Evolutionary conservation across 2,888 invertebrate genomes (phyloP).

Genomic region (Cybosia mesomella): DNA sequence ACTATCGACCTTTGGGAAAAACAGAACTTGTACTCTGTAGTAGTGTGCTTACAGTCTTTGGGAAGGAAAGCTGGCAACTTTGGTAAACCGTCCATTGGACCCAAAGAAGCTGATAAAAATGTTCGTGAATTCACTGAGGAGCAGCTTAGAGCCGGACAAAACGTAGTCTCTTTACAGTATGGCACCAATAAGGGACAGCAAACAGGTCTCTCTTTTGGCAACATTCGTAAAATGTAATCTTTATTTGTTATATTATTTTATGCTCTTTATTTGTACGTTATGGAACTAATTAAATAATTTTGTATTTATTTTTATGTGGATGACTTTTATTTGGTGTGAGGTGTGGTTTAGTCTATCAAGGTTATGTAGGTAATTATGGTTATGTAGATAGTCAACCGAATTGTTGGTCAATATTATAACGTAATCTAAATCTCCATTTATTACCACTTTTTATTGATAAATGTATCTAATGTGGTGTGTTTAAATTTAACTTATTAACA

Average conservation of each 20-base stretch:
- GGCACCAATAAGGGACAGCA: conserved; percentile 99
- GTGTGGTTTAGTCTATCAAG: conserved; percentile 47
- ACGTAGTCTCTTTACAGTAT: conserved; percentile 97
- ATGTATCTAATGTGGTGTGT: no score
- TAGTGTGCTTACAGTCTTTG: conserved; percentile 97
- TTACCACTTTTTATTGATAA: neutral
- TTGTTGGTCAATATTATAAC: neutral
- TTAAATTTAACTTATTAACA: no score
- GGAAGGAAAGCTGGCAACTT: conserved; percentile 96
- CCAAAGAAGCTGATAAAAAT: conserved; percentile 98
- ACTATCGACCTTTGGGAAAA: conserved; percentile 99
- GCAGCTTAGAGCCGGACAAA: conserved; percentile 96
- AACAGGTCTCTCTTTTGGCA: conserved; percentile 98
- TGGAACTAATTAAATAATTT: conserved; percentile 69
- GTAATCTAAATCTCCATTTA: conserved; percentile 1
- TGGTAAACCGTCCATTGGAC: conserved; percentile 96
- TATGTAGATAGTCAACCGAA: conserved; percentile 27
- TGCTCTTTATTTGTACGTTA: conserved; percentile 52
- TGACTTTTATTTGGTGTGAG: conserved; percentile 55
- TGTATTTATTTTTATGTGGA: conserved; percentile 60
- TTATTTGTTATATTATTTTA: conserved; percentile 29
- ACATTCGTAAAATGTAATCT: conserved; percentile 97
- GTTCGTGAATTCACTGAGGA: conserved; percentile 97
- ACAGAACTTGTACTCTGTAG: conserved; percentile 98
- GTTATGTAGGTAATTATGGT: conserved; percentile 35